Evolutionary conservation across 2,113 vertebrate genomes (phyloP).

Genomic region (Brienomyrus brachyistius): DNA sequence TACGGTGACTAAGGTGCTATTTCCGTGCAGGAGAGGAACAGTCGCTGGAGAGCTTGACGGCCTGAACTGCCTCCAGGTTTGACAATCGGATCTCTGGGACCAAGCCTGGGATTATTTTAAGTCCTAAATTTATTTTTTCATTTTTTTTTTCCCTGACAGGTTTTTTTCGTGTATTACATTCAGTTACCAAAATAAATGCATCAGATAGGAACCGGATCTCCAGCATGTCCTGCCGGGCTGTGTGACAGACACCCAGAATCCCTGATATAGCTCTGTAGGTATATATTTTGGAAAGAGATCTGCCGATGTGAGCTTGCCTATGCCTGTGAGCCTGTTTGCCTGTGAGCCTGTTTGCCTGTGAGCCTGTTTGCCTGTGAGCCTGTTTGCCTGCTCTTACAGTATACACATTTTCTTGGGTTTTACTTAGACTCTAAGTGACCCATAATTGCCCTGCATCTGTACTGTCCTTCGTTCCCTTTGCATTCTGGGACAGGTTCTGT

Average conservation of each 20-base stretch:
- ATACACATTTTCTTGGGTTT: background rate
- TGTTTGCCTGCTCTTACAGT: background rate
- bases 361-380: too few species aligned
- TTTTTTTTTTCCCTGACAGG: background rate
- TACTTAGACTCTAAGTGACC: background rate
- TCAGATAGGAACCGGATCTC: background rate
- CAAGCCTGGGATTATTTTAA: background rate
- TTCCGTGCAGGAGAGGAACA: background rate
- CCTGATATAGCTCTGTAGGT: background rate
- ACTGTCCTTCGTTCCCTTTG: background rate
- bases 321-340: background rate
- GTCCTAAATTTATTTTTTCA: background rate
- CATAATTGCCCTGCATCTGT: background rate
- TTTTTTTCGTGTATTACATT: background rate
- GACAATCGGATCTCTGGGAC: background rate
- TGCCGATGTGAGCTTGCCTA: background rate
- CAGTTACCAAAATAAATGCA: constrained; percentile 5
- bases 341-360: too few species aligned
- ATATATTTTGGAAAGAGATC: background rate
- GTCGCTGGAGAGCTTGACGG: background rate
- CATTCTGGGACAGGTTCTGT: background rate
- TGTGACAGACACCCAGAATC: background rate
- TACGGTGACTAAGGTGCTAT: background rate
- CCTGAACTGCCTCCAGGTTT: background rate
- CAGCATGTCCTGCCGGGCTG: background rate